phyloP scores from a whole-genome alignment of 53 echinoderm and acorn worm species.

The Hippasteria phrygiana region DNA sequence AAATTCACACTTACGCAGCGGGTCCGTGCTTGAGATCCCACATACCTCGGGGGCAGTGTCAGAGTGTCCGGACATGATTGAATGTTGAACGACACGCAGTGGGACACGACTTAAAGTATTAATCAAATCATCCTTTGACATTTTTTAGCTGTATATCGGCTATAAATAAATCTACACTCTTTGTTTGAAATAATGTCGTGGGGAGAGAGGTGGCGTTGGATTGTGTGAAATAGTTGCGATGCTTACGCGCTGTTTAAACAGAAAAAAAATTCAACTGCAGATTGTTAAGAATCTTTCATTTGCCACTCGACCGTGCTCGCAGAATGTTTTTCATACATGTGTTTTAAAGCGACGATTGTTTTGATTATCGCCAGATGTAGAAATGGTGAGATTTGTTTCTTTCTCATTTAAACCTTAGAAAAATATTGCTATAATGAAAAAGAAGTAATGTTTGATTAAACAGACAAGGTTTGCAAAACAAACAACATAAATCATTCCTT shows the following conservation, averaged over 20 bases:
- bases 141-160: conserved; percentile 21
- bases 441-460: not conserved
- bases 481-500: not conserved
- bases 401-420: no score
- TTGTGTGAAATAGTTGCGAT: not conserved
- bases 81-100: conserved; percentile 6
- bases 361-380: no score
- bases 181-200: conserved; percentile 23
- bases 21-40: not conserved
- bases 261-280: no score
- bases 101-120: conserved; percentile 6
- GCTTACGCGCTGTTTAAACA: not conserved
- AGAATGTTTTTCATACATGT: no score
- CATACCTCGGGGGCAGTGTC: conserved; percentile 41
- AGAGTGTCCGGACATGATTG: not conserved
- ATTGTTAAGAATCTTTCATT: no score
- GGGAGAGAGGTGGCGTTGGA: not conserved
- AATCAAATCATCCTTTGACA: conserved; percentile 32
- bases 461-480: not conserved
- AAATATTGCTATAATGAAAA: no score
- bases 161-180: conserved; percentile 42
- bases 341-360: no score
- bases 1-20: conserved; percentile 40
- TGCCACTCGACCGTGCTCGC: no score
- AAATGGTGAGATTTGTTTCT: no score